Conservation (phyloP, 2,888 invertebrate genomes). For the Drosophila barbarae region DNA sequence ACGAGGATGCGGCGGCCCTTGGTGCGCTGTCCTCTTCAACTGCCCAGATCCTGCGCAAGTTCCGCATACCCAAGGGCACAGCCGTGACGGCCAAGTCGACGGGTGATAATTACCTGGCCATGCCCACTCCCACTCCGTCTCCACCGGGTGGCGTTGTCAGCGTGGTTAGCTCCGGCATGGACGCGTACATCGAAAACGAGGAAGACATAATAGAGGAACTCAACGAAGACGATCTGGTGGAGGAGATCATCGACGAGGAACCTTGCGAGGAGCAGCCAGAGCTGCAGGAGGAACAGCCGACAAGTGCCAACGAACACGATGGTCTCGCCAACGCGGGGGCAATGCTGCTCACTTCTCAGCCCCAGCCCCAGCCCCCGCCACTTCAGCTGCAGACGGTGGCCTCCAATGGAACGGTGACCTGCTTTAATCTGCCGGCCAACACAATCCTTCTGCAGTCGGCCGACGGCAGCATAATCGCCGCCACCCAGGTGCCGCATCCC, state of each 20-base stretch:
- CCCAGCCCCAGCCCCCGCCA: constrained; percentile 66
- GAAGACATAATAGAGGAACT: constrained; percentile 66
- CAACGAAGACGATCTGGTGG: constrained; percentile 70
- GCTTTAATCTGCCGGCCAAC: constrained; percentile 75
- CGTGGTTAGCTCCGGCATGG: constrained; percentile 35
- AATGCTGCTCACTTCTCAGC: constrained; percentile 45
- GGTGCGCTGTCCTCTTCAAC: constrained; percentile 62
- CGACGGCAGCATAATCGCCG: constrained; percentile 72
- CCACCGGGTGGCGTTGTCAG: constrained; percentile 45
- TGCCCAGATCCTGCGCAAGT: constrained; percentile 77
- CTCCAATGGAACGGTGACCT: constrained; percentile 75
- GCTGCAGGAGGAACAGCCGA: constrained; percentile 27
- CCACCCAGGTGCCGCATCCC: constrained; percentile 66
- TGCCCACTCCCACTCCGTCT: constrained; percentile 68
- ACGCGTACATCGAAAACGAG: constrained; percentile 51
- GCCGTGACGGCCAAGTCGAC: constrained; percentile 71
- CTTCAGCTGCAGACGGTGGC: constrained; percentile 74
- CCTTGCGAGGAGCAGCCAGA: constrained; percentile 50
- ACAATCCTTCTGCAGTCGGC: constrained; percentile 75
- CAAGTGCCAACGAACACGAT: constrained; percentile 27
- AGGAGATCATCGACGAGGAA: constrained; percentile 71
- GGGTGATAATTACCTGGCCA: constrained; percentile 53
- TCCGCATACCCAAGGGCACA: constrained; percentile 78
- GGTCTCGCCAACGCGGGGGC: constrained; percentile 33
- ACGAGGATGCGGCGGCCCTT: constrained; percentile 34